Evolutionary conservation across 2,888 invertebrate genomes (phyloP).

Genomic region (Lycia hirtaria): DNA sequence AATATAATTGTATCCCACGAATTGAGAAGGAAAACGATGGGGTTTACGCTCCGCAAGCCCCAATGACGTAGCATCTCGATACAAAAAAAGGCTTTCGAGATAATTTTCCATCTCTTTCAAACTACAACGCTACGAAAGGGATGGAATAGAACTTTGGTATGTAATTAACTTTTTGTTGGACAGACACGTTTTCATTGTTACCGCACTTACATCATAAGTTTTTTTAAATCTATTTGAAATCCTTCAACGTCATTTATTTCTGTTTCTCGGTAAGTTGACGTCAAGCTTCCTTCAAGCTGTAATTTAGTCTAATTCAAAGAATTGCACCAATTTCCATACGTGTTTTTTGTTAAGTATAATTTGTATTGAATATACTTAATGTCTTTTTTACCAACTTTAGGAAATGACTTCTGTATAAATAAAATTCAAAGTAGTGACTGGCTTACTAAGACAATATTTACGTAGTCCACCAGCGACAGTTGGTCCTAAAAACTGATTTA

Average conservation of each 20-base stretch:
- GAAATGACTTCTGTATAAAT: too few species aligned
- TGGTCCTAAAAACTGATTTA: too few species aligned
- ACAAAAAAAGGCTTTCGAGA: constrained; percentile 52
- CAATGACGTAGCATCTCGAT: constrained; percentile 70
- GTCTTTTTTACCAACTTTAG: too few species aligned
- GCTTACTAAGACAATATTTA: too few species aligned
- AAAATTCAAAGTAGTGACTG: too few species aligned
- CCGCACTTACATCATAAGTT: constrained; percentile 28
- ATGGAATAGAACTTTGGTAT: constrained; percentile 56
- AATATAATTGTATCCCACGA: constrained; percentile 79
- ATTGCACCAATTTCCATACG: neutral
- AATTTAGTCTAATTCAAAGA: neutral
- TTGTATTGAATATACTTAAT: neutral
- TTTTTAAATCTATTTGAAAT: constrained; percentile 17
- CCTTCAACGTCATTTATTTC: constrained; percentile 26
- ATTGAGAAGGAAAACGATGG: constrained; percentile 71
- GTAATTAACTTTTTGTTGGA: constrained; percentile 71
- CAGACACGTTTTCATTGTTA: constrained; percentile 49
- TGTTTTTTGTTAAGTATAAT: constrained; percentile 5
- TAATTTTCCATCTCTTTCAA: constrained; percentile 49
- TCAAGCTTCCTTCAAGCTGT: too few species aligned
- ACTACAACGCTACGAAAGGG: constrained; percentile 48
- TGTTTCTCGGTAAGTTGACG: constrained; percentile 23
- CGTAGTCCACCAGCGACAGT: too few species aligned
- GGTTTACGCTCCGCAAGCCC: constrained; percentile 70